Evolutionary conservation across 1,140 invertebrate species (phyloP), one percentile per base, ranked within the genome.

Genomic region (Drosophila orosa): DNA sequence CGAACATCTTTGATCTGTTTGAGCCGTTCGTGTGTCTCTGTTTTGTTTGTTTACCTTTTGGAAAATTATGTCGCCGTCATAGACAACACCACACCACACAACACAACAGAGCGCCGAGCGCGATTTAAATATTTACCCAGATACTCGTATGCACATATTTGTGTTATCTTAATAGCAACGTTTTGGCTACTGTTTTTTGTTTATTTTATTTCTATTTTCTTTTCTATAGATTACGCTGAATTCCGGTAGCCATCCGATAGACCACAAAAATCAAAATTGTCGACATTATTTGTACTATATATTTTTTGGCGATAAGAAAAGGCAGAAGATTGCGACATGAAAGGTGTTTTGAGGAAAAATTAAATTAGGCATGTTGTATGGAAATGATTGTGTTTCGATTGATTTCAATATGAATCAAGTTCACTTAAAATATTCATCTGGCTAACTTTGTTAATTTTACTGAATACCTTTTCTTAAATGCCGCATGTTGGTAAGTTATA

Each of bases 61-160:
- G 35, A 67, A 78, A 78, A 65, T 83, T 74, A 59, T 78, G 72
- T 67, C 73, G 60, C 45, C 44, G 72, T 57, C 42, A 62, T 44
- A 79, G 47, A 71, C 52, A 60, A 76, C 54, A 40, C 47, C 54
- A 54, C 57, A 22, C 44, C 22, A 25, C 40, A 39, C 31, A 47
- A 25, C 40, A 39, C 31, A 47, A 47, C 24, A 27, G 37, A 50
- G 47, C 27, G n/a, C 47, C 25, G 39, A 69, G 45, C 33, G 29
- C 73, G 73, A 85, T 86, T 87, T 78, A 85, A 85, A 85, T 87
- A 85, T 85, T 85, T 87, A 87, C 82, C 63, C 74, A 78, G 79
- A 78, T 42, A 69, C 24, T 61, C 71, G 82, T 78, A 87, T 54
- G 47, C 59, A 80, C 52, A 61, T 78, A 85, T 86, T 82, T 82